Evolutionary conservation across 2,797 vertebrate genomes (phyloP).

Genomic region (Sebastes matsubarae): DNA sequence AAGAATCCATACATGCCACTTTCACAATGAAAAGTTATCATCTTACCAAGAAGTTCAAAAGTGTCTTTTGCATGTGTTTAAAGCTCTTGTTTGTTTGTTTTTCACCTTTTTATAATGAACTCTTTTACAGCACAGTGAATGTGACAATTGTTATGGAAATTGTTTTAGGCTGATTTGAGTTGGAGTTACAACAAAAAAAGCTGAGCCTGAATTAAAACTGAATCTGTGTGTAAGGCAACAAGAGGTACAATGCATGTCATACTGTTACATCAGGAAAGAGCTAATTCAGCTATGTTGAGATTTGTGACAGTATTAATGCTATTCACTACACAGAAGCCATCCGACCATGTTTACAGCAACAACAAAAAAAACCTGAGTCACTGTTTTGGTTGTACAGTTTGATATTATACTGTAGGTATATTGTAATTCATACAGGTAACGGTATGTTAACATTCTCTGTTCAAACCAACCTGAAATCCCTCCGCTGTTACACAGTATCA

Average conservation of each 20-base stretch:
- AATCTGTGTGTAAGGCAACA: not conserved
- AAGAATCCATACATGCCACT: not conserved
- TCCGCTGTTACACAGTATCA: not conserved
- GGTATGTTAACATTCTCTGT: not conserved
- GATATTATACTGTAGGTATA: not conserved
- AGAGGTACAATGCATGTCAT: not conserved
- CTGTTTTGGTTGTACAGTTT: not conserved
- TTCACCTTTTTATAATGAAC: not conserved
- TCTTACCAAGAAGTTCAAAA: not conserved
- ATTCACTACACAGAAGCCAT: not conserved
- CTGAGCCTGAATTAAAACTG: not conserved
- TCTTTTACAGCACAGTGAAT: not conserved
- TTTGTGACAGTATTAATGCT: not conserved
- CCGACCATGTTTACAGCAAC: conserved; percentile 4
- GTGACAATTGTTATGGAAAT: not conserved
- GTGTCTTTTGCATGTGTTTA: not conserved
- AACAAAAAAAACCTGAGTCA: not conserved
- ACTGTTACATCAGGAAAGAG: conserved; percentile 10
- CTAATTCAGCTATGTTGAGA: not conserved
- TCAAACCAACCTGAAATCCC: not conserved
- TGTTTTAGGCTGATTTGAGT: not conserved
- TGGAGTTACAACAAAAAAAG: not conserved
- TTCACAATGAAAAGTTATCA: not conserved
- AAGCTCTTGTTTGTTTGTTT: not conserved
- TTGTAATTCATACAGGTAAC: not conserved